Percentiles rank a stretch among this genome's conserved stretches.
Evolutionary conservation across 2,888 invertebrate genomes (phyloP).

Genomic region (Steinernema carpocapsae): DNA sequence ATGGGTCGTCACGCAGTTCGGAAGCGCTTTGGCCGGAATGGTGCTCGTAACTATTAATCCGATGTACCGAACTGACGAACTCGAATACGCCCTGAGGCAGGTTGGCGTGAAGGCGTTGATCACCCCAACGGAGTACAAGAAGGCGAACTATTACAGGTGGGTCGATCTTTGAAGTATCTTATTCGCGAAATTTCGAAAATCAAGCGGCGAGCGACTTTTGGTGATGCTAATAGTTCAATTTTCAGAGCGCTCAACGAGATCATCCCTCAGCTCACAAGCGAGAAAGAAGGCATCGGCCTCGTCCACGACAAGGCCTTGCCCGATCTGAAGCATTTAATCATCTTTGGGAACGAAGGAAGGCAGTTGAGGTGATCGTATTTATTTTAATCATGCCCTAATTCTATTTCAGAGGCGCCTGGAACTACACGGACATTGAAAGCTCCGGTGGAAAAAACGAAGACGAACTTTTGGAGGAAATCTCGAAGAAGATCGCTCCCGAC

Average conservation of each 20-base stretch:
- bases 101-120: constrained; percentile 76
- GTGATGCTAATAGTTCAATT: not conserved
- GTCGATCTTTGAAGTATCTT: too few relatives aligned
- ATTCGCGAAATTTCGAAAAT: not conserved
- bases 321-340: constrained; percentile 73
- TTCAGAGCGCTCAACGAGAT: constrained; percentile 34
- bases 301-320: constrained; percentile 51
- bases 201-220: not conserved
- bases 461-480: constrained; percentile 70
- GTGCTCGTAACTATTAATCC: constrained; percentile 80
- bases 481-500: constrained; percentile 75
- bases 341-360: constrained; percentile 66
- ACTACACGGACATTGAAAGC: constrained; percentile 70
- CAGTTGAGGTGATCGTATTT: not conserved
- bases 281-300: constrained; percentile 47
- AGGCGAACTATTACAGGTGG: constrained; percentile 75
- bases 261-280: constrained; percentile 39
- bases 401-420: constrained; percentile 70
- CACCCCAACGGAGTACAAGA: constrained; percentile 75
- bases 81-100: constrained; percentile 79
- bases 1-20: constrained; percentile 79
- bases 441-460: constrained; percentile 68
- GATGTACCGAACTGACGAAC: constrained; percentile 77
- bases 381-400: too few relatives aligned
- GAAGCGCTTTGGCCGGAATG: constrained; percentile 78